phyloP scores from a whole-genome alignment of 2,888 invertebrate genomes.

The Papilio elwesi region DNA sequence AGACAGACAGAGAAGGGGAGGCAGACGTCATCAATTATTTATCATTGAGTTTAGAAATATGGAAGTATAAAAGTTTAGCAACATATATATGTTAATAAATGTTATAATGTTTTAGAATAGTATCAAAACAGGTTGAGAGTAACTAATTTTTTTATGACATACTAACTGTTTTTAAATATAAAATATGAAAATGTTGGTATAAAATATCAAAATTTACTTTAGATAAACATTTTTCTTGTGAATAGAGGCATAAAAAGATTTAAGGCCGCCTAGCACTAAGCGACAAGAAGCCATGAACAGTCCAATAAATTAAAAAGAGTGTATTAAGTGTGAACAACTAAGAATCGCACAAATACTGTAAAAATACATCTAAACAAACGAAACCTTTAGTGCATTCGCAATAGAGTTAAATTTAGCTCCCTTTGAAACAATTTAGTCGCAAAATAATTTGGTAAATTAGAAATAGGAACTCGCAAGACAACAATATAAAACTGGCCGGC shows the following conservation, averaged over 20 bases:
- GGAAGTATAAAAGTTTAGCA: too few relatives aligned
- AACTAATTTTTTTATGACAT: not conserved
- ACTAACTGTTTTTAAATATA: not conserved
- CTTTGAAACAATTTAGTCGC: conserved; percentile 25
- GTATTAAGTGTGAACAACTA: conserved; percentile 53
- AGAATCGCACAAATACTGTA: conserved; percentile 21
- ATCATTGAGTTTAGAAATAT: too few relatives aligned
- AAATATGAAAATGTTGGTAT: not conserved
- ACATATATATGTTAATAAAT: not conserved
- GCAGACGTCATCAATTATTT: too few relatives aligned
- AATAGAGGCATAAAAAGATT: conserved; percentile 9
- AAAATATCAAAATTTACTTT: conserved; percentile 2
- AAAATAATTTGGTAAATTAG: conserved; percentile 46
- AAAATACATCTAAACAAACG: conserved; percentile 12
- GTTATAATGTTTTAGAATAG: not conserved
- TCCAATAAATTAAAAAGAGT: conserved; percentile 51
- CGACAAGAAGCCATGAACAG: conserved; percentile 43
- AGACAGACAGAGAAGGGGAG: too few relatives aligned
- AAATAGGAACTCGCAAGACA: conserved; percentile 47
- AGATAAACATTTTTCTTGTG: not conserved
- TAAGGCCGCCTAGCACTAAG: conserved; percentile 37
- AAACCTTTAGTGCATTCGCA: not conserved
- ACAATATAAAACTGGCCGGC: conserved; percentile 55
- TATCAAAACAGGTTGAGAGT: not conserved
- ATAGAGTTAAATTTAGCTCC: conserved; percentile 40